These are phyloP conservation scores for Miltochrista miniata DNA, from an alignment of 2,888 invertebrate species.

Conservation along the genomic window DNA sequence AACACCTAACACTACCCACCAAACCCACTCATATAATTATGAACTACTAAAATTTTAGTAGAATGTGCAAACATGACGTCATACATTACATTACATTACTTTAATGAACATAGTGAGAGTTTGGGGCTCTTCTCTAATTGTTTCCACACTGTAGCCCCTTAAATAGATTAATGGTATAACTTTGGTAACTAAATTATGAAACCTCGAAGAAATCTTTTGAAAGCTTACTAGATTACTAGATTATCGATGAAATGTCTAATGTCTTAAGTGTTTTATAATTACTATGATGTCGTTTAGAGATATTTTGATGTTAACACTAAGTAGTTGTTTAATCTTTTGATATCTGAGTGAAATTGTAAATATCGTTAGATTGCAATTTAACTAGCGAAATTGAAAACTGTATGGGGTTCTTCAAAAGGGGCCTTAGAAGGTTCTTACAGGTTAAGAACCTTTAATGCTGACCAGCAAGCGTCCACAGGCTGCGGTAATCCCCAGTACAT, in stretches of 20 bases:
- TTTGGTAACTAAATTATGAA: slow-evolving; percentile 23
- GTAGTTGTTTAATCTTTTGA: too few species aligned
- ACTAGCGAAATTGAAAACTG: too few species aligned
- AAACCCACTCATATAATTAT: too few species aligned
- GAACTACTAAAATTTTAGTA: not conserved
- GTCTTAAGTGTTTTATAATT: not conserved
- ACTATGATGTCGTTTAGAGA: not conserved
- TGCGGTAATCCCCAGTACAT: too few species aligned
- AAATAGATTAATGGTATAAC: slow-evolving; percentile 13
- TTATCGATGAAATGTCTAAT: not conserved
- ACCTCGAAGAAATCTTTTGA: slow-evolving; percentile 13
- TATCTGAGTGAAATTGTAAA: too few species aligned
- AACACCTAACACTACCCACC: too few species aligned
- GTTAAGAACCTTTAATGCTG: too few species aligned
- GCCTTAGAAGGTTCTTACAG: too few species aligned
- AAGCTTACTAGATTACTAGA: not conserved
- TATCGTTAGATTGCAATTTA: too few species aligned
- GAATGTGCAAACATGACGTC: not conserved
- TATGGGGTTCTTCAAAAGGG: too few species aligned
- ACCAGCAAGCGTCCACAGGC: too few species aligned
- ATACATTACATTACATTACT: not conserved
- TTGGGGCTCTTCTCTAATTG: slow-evolving; percentile 14
- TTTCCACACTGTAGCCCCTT: slow-evolving; percentile 8
- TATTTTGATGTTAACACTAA: too few species aligned
- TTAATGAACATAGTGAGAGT: not conserved